phyloP scores from a whole-genome alignment of 2,888 invertebrate genomes.

The Dryobota labecula region DNA sequence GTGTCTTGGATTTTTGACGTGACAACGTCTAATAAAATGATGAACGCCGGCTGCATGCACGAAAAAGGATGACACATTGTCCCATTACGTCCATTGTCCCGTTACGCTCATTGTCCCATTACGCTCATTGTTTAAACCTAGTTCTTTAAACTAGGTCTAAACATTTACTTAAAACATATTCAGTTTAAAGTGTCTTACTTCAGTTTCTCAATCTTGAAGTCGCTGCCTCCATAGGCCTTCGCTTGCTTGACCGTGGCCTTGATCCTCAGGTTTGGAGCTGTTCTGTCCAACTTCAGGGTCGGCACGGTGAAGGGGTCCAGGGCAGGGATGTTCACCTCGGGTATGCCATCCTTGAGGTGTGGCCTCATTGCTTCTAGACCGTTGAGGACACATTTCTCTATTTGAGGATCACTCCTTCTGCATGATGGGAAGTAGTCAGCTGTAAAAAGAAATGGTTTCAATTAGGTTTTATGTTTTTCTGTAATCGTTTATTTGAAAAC shows the following conservation, averaged over 20 bases:
- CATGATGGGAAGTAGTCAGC: conserved; percentile 75
- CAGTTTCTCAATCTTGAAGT: conserved; percentile 92
- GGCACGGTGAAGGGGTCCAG: conserved; percentile 93
- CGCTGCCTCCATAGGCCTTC: conserved; percentile 91
- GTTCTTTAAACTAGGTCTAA: no score
- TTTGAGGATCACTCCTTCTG: conserved; percentile 71
- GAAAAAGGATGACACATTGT: no score
- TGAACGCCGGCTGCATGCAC: no score
- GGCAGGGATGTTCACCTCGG: conserved; percentile 71
- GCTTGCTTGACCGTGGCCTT: conserved; percentile 92
- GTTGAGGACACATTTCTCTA: conserved; percentile 70
- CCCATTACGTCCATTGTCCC: no score
- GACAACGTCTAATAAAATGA: no score
- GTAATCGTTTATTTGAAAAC: not conserved
- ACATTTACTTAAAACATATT: no score
- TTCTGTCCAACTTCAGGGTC: conserved; percentile 92
- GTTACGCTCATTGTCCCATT: no score
- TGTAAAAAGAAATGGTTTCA: conserved; percentile 42
- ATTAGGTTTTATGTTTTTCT: not conserved
- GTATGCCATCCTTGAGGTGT: conserved; percentile 66
- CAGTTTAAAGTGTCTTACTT: conserved; percentile 85
- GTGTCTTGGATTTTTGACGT: no score
- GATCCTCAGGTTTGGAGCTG: conserved; percentile 92
- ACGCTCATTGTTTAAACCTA: no score
- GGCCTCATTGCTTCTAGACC: conserved; percentile 89